Conservation (phyloP, 2,113 vertebrate genomes). For the Pygoscelis antarcticus region DNA sequence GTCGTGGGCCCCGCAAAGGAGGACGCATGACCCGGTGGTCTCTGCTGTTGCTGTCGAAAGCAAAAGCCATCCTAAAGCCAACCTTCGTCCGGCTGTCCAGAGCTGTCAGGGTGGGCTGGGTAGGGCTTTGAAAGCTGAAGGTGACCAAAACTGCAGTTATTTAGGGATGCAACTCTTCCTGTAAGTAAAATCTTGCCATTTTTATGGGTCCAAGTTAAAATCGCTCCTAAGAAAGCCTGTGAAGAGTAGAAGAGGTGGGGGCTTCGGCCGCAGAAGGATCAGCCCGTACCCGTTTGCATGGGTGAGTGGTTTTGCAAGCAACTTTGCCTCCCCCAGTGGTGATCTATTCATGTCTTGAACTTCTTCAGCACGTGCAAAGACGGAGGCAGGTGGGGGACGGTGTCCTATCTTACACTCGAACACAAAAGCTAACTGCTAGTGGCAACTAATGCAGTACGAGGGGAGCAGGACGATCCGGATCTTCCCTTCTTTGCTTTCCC, state of each 20-base stretch:
- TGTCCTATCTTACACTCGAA: background rate
- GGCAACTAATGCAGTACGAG: background rate
- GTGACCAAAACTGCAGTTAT: background rate
- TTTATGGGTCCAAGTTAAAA: constrained; percentile 43
- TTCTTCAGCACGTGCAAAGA: background rate
- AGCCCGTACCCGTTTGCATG: background rate
- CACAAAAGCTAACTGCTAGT: background rate
- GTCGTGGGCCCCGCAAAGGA: background rate
- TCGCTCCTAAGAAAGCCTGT: constrained; percentile 28
- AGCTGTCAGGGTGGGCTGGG: background rate
- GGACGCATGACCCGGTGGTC: fast-evolving
- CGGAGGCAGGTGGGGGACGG: background rate
- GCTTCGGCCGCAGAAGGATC: background rate
- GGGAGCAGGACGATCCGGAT: background rate
- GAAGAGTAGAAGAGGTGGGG: background rate
- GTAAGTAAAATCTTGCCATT: background rate
- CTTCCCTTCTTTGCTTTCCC: background rate
- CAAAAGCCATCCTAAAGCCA: background rate
- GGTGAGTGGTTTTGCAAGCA: background rate
- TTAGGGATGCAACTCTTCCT: background rate
- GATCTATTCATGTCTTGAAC: background rate
- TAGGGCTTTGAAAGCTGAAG: background rate
- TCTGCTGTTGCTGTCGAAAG: background rate
- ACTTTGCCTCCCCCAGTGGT: background rate
- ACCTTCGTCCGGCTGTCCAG: background rate